phyloP scores from a whole-genome alignment of 2,797 vertebrate species.

The Gobionotothen gibberifrons region DNA sequence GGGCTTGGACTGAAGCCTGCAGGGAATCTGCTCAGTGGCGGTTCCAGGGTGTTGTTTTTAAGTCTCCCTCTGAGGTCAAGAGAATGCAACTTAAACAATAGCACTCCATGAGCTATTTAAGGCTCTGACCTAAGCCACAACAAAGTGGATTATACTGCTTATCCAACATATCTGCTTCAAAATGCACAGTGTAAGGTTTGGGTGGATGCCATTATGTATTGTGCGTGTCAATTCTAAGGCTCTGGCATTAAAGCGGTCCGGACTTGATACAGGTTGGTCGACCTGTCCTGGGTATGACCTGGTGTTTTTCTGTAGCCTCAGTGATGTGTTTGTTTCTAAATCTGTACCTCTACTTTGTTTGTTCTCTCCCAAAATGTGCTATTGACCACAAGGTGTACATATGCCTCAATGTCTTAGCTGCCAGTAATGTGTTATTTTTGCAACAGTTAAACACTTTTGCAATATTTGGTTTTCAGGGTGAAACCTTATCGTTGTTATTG shows the following conservation, averaged over 20 bases:
- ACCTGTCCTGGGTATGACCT: constrained; percentile 43
- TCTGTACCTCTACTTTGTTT: constrained; percentile 59
- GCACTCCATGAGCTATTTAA: constrained; percentile 5
- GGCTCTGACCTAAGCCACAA: constrained; percentile 34
- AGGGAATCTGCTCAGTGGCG: constrained; percentile 41
- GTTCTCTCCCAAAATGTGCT: constrained; percentile 33
- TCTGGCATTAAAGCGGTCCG: constrained; percentile 33
- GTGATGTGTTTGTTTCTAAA: constrained; percentile 65
- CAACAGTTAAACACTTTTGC: constrained; percentile 15
- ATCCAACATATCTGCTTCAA: constrained; percentile 32
- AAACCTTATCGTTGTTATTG: constrained; percentile 19
- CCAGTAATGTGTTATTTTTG: neutral
- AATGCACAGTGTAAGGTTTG: constrained; percentile 32
- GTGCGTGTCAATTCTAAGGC: constrained; percentile 52
- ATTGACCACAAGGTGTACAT: constrained; percentile 37
- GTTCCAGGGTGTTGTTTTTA: constrained; percentile 44
- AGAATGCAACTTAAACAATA: constrained; percentile 43
- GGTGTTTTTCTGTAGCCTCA: constrained; percentile 50
- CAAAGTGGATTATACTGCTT: constrained; percentile 32
- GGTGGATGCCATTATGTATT: constrained; percentile 14
- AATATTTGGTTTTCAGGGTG: constrained; percentile 28
- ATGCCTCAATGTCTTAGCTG: constrained; percentile 3
- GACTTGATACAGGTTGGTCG: constrained; percentile 43
- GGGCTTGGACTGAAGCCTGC: constrained; percentile 48
- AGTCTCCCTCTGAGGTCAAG: constrained; percentile 42